Evolutionary conservation across 2,888 invertebrate species (phyloP), one percentile per base, ranked within the genome.

Genomic region (Stenichneumon culpator): DNA sequence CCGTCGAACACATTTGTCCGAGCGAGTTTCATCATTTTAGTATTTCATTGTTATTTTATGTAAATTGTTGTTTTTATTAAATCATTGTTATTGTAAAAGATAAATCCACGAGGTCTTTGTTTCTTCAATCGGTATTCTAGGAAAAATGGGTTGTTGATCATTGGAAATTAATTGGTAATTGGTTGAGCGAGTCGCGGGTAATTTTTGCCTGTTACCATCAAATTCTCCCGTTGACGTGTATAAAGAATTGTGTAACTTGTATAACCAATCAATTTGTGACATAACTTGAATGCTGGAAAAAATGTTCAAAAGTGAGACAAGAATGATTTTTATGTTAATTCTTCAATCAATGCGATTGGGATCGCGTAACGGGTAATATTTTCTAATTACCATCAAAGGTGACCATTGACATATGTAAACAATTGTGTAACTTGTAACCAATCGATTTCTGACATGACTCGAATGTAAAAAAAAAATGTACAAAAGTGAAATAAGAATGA

Each of bases 351-450:
- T 44, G 68, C 52, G 52, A 73, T 60, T 22, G 65, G n/a, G 32
- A 81, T 80, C 47, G 78, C 47, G n/a, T 19, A 54, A 1, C 50
- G 5, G 39, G 39, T 39, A 39, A 39, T 39, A 39, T 39, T 39
- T 39, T 39, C 3, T 0, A 3, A 44, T 44, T 44, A 44, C 44
- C 14, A 44, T 14, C 14, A 44, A 14, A 16, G 14, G 14, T 14
- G 44, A 11, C 44, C 44, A 1, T 44, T 44, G 44, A 44, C 44
- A 3, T 14, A 14, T 14, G 14, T 44, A 44, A 44, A 44, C 44
- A 44, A 44, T 3, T 3, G 44, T 44, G 11, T 14, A 19, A 19
- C 52, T 19, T 19, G 52, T 19, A 16, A 52, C 52, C 52, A 52
- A n/a, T 19, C 32, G 11, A 50, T 0, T 16, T n/a, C 2, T 16